Evolutionary conservation across 1,140 invertebrate genomes (phyloP).

Genomic region (Panagrolaimus sp.): DNA sequence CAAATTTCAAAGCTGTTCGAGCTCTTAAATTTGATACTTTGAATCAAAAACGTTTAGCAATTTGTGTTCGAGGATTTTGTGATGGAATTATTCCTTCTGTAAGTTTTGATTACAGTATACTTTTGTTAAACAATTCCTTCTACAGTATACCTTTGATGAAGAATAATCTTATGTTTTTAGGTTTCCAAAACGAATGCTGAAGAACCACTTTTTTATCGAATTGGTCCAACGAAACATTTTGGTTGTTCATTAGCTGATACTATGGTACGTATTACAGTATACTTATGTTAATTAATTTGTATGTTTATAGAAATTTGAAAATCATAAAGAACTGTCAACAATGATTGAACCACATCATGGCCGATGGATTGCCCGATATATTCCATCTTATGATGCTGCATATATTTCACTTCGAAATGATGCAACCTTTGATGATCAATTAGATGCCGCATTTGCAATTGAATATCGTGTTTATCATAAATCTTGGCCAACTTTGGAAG

Average conservation of each 20-base stretch:
- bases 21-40: constrained; percentile 71
- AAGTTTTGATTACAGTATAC: no score
- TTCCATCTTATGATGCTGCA: not conserved
- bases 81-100: not conserved
- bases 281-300: no score
- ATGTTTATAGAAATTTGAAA: no score
- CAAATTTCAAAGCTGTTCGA: constrained; percentile 79
- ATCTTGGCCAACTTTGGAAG: no score
- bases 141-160: no score
- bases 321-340: no score
- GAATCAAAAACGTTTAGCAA: constrained; percentile 63
- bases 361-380: not conserved
- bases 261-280: no score
- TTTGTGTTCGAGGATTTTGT: constrained; percentile 38
- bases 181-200: constrained; percentile 9
- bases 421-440: constrained; percentile 4
- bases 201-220: constrained; percentile 29
- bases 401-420: not conserved
- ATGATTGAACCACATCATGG: not conserved
- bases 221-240: constrained; percentile 18
- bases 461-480: not conserved
- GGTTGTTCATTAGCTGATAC: not conserved
- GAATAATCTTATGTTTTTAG: no score
- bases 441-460: not conserved
- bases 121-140: not conserved